phyloP scores from a whole-genome alignment of 2,797 vertebrate genomes.

The Gouania willdenowi region DNA sequence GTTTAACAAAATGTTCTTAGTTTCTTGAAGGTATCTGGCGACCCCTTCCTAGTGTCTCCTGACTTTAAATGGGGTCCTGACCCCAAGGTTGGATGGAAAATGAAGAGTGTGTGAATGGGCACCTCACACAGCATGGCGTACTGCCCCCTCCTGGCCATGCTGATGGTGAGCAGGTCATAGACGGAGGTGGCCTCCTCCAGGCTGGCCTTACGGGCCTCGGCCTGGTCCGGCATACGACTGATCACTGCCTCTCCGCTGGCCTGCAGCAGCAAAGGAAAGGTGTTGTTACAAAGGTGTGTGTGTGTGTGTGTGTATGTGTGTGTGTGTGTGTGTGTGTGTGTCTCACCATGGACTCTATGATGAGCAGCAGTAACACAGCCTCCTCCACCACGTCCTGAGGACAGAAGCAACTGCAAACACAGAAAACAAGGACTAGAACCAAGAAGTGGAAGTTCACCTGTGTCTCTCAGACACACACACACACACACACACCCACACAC shows the following conservation, averaged over 20 bases:
- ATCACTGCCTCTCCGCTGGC: slow-evolving; percentile 91
- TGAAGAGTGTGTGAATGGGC: slow-evolving; percentile 10
- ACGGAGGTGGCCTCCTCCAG: slow-evolving; percentile 85
- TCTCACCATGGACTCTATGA: slow-evolving; percentile 98
- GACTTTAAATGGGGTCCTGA: too few species aligned
- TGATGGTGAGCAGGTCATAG: slow-evolving; percentile 94
- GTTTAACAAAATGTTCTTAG: too few species aligned
- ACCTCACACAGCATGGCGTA: slow-evolving; percentile 97
- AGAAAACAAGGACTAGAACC: slow-evolving; percentile 51
- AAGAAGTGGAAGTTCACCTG: slow-evolving; percentile 34
- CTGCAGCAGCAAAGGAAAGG: slow-evolving; percentile 55
- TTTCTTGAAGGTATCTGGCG: too few species aligned
- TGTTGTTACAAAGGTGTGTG: not conserved
- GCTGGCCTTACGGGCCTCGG: slow-evolving; percentile 82
- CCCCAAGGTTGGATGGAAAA: slow-evolving; percentile 11
- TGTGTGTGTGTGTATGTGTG: slow-evolving; percentile 3
- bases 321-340: slow-evolving; percentile 13
- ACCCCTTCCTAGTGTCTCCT: slow-evolving; percentile 11
- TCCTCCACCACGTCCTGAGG: slow-evolving; percentile 97
- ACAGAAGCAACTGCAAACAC: slow-evolving; percentile 86
- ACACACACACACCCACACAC: slow-evolving; percentile 24
- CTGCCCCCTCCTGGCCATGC: slow-evolving; percentile 96
- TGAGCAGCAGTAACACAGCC: slow-evolving; percentile 90
- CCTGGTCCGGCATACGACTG: slow-evolving; percentile 88
- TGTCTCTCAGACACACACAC: slow-evolving; percentile 12